Evolutionary conservation across 1,140 invertebrate species (phyloP), one percentile per base, ranked within the genome.

Genomic region (Lepidurus apus): DNA sequence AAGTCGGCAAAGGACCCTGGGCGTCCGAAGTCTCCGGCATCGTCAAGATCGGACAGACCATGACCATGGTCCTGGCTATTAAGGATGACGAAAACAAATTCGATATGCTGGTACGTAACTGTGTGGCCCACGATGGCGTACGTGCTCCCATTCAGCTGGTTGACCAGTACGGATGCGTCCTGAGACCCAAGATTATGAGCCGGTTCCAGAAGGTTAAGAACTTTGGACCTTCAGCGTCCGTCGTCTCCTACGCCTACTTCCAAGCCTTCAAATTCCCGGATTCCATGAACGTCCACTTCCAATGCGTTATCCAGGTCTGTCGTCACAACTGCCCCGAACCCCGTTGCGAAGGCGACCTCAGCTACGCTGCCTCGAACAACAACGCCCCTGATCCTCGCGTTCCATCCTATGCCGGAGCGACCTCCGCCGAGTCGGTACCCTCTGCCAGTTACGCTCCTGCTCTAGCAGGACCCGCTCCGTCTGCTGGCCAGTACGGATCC

Each of bases 251-350:
- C 83, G 95, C 95, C 2, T 95, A 97, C 86, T 97, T 97, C 92
- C 93, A 95, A 86, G 95, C 95, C 1, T 97, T 97, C 87, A 97
- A 97, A 85, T 97, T 97, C 90, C 95, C 95, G 0, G 95, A 97
- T 84, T 96, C 94, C 11, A 97, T 97, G 95, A 96, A 97, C 83
- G 95, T 97, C 1, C 95, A 96, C 88, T 97, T 97, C 91, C 95
- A 97, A 85, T 97, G 95, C 84, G 94, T 96, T 1, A 97, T 97
- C 81, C 95, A 97, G 87, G 95, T 97, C 2, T 97, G 95, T 82
- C 89, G 95, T 79, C 94, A 95, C 85, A 94, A 96, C 83, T 97
- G 95, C 83, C 95, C 95, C 1, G 94, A 96, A 82, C 94, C 94
- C 1, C 94, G 95, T 86, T 95, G 93, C 84, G 91, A 90, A 47